Evolutionary conservation across 2,113 vertebrate genomes (phyloP).

Genomic region (Rhea pennata): DNA sequence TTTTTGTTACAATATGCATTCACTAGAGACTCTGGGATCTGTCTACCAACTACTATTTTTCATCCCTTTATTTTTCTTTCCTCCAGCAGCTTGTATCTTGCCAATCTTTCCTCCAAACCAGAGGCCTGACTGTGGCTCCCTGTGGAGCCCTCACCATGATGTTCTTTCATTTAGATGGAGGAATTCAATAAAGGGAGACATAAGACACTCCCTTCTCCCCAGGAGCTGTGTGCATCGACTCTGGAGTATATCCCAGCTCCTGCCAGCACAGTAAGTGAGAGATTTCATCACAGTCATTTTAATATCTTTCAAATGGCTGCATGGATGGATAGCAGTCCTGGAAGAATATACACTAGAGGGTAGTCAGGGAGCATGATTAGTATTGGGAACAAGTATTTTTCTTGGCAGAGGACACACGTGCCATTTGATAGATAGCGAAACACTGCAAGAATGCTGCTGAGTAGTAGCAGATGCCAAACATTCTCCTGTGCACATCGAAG

Average conservation of each 20-base stretch:
- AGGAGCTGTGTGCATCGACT: not conserved
- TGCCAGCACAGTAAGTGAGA: constrained; percentile 33
- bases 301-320: constrained; percentile 27
- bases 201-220: not conserved
- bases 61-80: not conserved
- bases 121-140: not conserved
- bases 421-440: constrained; percentile 55
- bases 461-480: constrained; percentile 40
- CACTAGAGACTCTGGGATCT: not conserved
- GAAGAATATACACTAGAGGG: constrained; percentile 65
- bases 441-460: constrained; percentile 39
- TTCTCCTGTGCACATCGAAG: not conserved
- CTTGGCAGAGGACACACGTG: constrained; percentile 24
- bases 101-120: not conserved
- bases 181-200: not conserved
- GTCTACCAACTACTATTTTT: not conserved
- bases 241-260: not conserved
- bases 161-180: not conserved
- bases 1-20: not conserved
- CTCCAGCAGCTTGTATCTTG: not conserved
- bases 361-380: constrained; percentile 65
- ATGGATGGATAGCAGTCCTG: constrained; percentile 20
- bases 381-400: constrained; percentile 68
- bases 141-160: not conserved
- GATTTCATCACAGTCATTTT: constrained; percentile 21